Evolutionary conservation across 2,113 vertebrate genomes (phyloP).

Genomic region (Atrichornis clamosus): DNA sequence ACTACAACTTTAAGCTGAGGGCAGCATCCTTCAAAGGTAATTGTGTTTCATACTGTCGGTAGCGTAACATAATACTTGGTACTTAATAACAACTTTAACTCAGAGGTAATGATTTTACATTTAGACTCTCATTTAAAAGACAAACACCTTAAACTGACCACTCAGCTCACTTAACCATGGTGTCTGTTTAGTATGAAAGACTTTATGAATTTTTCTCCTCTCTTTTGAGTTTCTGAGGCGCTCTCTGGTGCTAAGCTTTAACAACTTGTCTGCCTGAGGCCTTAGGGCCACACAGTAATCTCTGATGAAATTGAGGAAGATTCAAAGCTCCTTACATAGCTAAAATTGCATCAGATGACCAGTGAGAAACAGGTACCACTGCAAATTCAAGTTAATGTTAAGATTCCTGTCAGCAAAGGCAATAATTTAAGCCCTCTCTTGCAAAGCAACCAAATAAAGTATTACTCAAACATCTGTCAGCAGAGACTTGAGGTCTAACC

Average conservation of each 20-base stretch:
- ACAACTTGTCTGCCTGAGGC: neutral
- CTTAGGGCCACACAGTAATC: neutral
- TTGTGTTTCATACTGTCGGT: neutral
- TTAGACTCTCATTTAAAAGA: neutral
- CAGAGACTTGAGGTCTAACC: neutral
- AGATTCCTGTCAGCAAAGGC: slow-evolving; percentile 33
- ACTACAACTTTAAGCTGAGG: neutral
- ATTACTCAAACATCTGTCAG: slow-evolving; percentile 43
- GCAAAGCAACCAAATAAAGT: slow-evolving; percentile 8
- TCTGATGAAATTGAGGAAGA: neutral
- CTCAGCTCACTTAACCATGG: neutral
- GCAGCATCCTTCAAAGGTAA: neutral
- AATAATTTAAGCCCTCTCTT: neutral
- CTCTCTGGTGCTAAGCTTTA: neutral
- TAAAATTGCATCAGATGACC: neutral
- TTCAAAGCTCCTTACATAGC: neutral
- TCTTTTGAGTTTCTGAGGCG: neutral
- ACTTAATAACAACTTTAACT: neutral
- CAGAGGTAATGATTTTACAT: neutral
- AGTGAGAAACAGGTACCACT: neutral
- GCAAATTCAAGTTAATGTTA: neutral
- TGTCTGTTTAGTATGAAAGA: neutral
- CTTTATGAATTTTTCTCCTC: neutral
- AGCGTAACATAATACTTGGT: neutral
- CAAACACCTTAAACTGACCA: neutral